phyloP scores from a whole-genome alignment of 2,888 invertebrate species.

The Sarcophaga caerulescens region DNA sequence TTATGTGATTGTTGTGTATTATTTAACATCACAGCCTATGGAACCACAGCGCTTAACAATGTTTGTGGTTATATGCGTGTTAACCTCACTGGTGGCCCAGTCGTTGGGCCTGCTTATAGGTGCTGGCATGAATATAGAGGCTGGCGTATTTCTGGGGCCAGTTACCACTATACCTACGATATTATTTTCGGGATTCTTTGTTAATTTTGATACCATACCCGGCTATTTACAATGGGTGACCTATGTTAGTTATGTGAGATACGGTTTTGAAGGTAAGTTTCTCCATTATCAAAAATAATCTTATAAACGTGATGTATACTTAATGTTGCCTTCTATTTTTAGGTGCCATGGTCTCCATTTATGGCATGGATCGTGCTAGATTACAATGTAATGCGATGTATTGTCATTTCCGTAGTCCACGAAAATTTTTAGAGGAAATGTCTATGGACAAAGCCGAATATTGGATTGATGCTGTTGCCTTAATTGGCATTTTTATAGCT shows the following conservation, averaged over 20 bases:
- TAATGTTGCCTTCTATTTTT: background rate
- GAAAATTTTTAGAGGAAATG: constrained; percentile 92
- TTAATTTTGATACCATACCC: constrained; percentile 95
- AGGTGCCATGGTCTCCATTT: constrained; percentile 93
- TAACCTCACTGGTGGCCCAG: constrained; percentile 95
- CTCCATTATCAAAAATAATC: background rate
- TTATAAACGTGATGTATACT: background rate
- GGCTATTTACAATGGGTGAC: constrained; percentile 93
- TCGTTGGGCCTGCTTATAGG: constrained; percentile 95
- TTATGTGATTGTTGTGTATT: constrained; percentile 95
- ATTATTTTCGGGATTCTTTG: constrained; percentile 96
- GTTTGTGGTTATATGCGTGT: constrained; percentile 83
- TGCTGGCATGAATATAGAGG: constrained; percentile 93
- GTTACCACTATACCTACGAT: constrained; percentile 95
- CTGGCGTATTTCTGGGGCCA: constrained; percentile 90
- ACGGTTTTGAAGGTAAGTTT: constrained; percentile 90
- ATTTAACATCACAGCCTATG: constrained; percentile 97
- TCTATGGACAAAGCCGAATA: constrained; percentile 90
- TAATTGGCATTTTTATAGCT: constrained; percentile 89
- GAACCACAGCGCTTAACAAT: constrained; percentile 87
- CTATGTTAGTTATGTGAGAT: constrained; percentile 94
- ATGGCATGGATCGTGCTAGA: constrained; percentile 91
- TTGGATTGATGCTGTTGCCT: constrained; percentile 92
- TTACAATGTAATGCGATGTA: constrained; percentile 91
- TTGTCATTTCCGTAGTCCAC: constrained; percentile 91